Percentiles rank a stretch among this genome's conserved stretches.
Evolutionary conservation across 2,797 vertebrate species (phyloP).

Genomic region (Bucorvus abyssinicus): DNA sequence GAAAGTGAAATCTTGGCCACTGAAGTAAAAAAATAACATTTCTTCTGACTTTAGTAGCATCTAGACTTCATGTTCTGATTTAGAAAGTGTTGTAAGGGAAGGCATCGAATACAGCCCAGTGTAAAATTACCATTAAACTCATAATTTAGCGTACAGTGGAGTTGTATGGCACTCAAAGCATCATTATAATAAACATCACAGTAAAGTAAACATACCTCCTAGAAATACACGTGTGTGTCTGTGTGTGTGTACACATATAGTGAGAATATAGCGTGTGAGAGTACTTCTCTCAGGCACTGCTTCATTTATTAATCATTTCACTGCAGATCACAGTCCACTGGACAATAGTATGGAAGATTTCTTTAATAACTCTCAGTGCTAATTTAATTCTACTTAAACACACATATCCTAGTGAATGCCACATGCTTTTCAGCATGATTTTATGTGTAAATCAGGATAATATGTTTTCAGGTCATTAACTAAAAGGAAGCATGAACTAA

Average conservation of each 20-base stretch:
- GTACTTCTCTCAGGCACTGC: conserved; percentile 33
- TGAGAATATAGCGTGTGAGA: background rate
- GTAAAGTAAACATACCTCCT: conserved; percentile 38
- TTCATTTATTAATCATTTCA: conserved; percentile 81
- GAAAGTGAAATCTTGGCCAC: background rate
- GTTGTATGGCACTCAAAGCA: background rate
- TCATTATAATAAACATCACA: conserved; percentile 30
- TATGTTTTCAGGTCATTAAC: conserved; percentile 90
- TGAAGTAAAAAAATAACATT: background rate
- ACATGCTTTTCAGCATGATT: conserved; percentile 84
- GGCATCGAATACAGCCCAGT: background rate
- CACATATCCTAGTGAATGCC: conserved; percentile 81
- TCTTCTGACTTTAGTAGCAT: background rate
- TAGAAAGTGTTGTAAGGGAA: background rate
- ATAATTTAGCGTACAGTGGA: background rate
- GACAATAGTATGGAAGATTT: conserved; percentile 80
- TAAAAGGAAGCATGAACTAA: conserved; percentile 86
- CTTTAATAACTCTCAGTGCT: conserved; percentile 85
- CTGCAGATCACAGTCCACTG: conserved; percentile 76
- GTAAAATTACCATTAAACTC: background rate
- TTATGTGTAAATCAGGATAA: conserved; percentile 89
- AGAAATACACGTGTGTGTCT: background rate
- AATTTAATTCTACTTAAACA: conserved; percentile 89
- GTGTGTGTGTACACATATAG: background rate
- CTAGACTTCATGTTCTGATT: background rate